These are phyloP conservation scores for Watsonalla binaria DNA, from an alignment of 2,888 invertebrate species.

Conservation along the genomic window DNA sequence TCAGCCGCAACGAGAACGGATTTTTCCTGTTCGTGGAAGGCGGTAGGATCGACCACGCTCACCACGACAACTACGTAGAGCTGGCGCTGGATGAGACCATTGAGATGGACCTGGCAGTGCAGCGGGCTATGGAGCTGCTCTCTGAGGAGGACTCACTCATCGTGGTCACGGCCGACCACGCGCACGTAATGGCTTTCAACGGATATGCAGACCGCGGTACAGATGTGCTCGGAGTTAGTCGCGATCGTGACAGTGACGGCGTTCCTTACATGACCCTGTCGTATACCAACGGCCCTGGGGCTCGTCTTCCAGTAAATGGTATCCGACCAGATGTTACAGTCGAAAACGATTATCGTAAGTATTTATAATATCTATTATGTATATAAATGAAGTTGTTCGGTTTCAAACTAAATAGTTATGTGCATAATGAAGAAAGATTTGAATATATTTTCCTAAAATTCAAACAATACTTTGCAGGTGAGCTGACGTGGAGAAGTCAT, in stretches of 20 bases:
- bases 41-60: conserved; percentile 81
- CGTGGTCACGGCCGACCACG: conserved; percentile 78
- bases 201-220: conserved; percentile 81
- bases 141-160: conserved; percentile 68
- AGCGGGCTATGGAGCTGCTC: conserved; percentile 61
- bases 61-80: conserved; percentile 77
- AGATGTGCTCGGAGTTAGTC: conserved; percentile 52
- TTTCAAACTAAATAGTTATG: no score
- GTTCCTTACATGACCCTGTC: conserved; percentile 78
- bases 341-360: conserved; percentile 55
- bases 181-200: conserved; percentile 83
- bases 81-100: conserved; percentile 83
- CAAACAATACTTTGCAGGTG: conserved; percentile 17
- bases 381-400: no score
- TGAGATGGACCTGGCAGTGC: conserved; percentile 79
- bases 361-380: conserved; percentile 4
- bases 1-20: conserved; percentile 81
- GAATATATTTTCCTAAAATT: neutral
- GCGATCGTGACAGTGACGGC: conserved; percentile 58
- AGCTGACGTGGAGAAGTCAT: conserved; percentile 37
- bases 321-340: conserved; percentile 62
- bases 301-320: conserved; percentile 78
- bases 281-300: conserved; percentile 75
- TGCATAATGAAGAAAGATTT: no score
- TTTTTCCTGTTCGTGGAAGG: conserved; percentile 86